Conservation (phyloP, 1,140 invertebrate species). For the Drosophila tsacasi region DNA sequence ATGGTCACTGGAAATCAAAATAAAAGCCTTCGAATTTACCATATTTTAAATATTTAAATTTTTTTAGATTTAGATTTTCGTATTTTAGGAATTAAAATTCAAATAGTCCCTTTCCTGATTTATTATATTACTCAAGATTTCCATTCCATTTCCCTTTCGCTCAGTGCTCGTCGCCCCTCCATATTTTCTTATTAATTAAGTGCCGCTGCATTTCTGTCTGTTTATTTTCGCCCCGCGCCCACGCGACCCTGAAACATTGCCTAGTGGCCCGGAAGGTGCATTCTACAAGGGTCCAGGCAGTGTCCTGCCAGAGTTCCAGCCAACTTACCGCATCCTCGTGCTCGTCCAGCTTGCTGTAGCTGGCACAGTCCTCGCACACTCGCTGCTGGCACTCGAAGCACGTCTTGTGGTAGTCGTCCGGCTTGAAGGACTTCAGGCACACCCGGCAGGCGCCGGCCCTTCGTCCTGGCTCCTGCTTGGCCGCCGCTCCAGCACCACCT, state of each 20-base stretch:
- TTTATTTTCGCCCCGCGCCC: slow-evolving; percentile 57
- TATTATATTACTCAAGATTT: background rate
- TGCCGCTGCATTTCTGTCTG: slow-evolving; percentile 50
- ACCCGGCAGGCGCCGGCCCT: slow-evolving; percentile 92
- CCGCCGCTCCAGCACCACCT: slow-evolving; percentile 78
- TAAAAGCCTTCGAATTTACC: no score
- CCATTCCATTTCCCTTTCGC: background rate
- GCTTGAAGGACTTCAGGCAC: slow-evolving; percentile 94
- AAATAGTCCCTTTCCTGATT: background rate
- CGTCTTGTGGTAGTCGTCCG: slow-evolving; percentile 92
- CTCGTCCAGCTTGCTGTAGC: slow-evolving; percentile 93
- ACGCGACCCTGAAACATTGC: slow-evolving; percentile 51
- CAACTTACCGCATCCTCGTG: slow-evolving; percentile 91
- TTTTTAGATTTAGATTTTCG: no score
- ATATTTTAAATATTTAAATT: background rate
- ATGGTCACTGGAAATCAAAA: background rate
- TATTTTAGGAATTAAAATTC: background rate
- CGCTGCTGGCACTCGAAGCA: slow-evolving; percentile 95
- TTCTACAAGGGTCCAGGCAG: slow-evolving; percentile 7
- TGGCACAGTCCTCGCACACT: slow-evolving; percentile 96
- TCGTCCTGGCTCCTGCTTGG: slow-evolving; percentile 89
- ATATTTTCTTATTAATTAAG: slow-evolving; percentile 71
- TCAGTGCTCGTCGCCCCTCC: background rate
- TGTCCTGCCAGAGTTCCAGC: background rate
- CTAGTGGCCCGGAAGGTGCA: slow-evolving; percentile 65